Evolutionary conservation across 1,140 invertebrate genomes (phyloP).

Genomic region (Drosophila pachea): DNA sequence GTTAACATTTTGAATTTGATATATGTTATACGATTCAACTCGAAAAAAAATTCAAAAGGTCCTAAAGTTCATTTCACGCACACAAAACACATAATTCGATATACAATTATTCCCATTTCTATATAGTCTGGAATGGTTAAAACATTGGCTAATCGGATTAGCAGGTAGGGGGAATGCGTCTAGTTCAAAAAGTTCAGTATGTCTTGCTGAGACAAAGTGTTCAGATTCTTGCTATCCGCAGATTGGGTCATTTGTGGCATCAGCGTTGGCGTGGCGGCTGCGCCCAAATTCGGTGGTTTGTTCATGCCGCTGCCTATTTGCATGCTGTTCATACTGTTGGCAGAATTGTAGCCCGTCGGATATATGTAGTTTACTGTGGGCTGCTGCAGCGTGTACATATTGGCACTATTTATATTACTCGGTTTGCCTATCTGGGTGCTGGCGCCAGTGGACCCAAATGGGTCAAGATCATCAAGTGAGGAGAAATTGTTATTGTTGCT

Average conservation of each 20-base stretch:
- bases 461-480: conserved; percentile 70
- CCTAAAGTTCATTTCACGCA: conserved; percentile 18
- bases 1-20: conserved; percentile 45
- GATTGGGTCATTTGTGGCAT: conserved; percentile 40
- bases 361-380: conserved; percentile 74
- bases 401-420: conserved; percentile 56
- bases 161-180: conserved; percentile 18
- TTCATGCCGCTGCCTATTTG: conserved; percentile 42
- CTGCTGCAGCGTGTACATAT: conserved; percentile 68
- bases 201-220: conserved; percentile 73
- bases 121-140: conserved; percentile 46
- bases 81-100: conserved; percentile 30
- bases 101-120: conserved; percentile 38
- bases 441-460: conserved; percentile 42
- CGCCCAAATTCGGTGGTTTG: conserved; percentile 38
- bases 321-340: conserved; percentile 48
- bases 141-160: conserved; percentile 45
- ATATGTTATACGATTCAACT: conserved; percentile 48
- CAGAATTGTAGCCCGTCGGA: conserved; percentile 52
- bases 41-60: conserved; percentile 48
- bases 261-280: conserved; percentile 29
- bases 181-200: conserved; percentile 77
- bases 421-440: conserved; percentile 34
- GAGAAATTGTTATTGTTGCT: conserved; percentile 73
- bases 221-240: conserved; percentile 69